Evolutionary conservation across 53 echinoderm and acorn worm genomes (phyloP).

Genomic region (Echinometra lucunter): DNA sequence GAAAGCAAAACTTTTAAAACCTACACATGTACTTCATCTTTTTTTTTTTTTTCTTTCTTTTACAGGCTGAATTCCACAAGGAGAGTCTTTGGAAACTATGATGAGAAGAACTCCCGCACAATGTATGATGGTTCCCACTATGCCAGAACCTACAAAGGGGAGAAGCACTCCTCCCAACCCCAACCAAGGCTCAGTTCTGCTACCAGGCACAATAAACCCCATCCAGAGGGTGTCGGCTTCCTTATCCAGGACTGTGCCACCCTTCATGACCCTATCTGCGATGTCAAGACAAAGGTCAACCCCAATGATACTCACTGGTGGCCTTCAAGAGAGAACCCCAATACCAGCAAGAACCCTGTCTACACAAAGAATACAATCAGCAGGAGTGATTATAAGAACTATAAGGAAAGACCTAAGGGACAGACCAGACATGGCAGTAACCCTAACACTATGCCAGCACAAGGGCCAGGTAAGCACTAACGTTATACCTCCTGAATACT

Average conservation of each 20-base stretch:
- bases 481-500: too few species aligned
- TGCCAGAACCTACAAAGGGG: conserved; percentile 48
- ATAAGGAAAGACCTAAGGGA: conserved; percentile 41
- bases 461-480: conserved; percentile 92
- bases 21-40: too few species aligned
- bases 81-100: conserved; percentile 81
- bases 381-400: conserved; percentile 75
- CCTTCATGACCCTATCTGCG: conserved; percentile 93
- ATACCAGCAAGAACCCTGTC: conserved; percentile 61
- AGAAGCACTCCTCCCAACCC: conserved; percentile 64
- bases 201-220: conserved; percentile 83
- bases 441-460: conserved; percentile 70
- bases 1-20: background rate
- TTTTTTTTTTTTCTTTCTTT: background rate
- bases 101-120: conserved; percentile 52
- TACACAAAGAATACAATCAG: conserved; percentile 83
- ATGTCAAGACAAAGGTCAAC: conserved; percentile 83
- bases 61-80: conserved; percentile 36
- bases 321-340: conserved; percentile 66
- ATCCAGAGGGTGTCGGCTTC: conserved; percentile 88
- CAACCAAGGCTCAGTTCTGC: conserved; percentile 74
- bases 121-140: conserved; percentile 70
- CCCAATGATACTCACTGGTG: conserved; percentile 81
- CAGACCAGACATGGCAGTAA: conserved; percentile 90
- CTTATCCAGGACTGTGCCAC: conserved; percentile 86